phyloP scores from a whole-genome alignment of 1,140 invertebrate species.

The Euwallacea similis region DNA sequence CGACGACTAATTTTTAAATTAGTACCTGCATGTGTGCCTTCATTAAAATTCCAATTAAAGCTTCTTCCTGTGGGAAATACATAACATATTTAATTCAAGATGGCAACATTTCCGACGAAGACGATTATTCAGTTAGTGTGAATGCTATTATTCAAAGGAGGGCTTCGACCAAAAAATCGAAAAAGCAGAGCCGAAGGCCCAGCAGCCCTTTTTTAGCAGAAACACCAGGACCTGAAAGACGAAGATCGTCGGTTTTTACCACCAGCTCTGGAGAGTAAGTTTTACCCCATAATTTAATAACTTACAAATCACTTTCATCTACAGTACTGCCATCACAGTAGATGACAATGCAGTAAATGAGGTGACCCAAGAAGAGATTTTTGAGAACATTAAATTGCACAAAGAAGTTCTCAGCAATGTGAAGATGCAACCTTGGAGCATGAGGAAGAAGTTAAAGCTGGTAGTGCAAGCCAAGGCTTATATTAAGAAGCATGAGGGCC shows the following conservation, averaged over 20 bases:
- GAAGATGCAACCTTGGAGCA: constrained; percentile 86
- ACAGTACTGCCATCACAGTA: constrained; percentile 72
- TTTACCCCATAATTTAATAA: not conserved
- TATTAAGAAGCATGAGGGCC: constrained; percentile 85
- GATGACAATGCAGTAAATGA: constrained; percentile 64
- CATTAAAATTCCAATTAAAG: too few species aligned
- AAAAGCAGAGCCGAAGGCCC: constrained; percentile 60
- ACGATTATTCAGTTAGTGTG: constrained; percentile 81
- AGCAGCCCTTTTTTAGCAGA: constrained; percentile 73
- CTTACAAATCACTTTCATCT: constrained; percentile 25
- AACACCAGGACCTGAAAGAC: constrained; percentile 52
- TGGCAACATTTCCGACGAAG: constrained; percentile 61
- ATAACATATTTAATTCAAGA: constrained; percentile 36
- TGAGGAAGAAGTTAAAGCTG: constrained; percentile 82
- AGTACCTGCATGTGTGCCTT: too few species aligned
- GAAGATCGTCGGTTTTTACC: constrained; percentile 79
- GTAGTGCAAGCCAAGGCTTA: constrained; percentile 85
- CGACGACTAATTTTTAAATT: too few species aligned
- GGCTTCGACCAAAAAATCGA: constrained; percentile 67
- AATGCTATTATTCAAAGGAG: constrained; percentile 77
- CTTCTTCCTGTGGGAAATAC: not conserved
- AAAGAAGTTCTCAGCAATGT: constrained; percentile 90
- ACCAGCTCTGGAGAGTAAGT: constrained; percentile 83
- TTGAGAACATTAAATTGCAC: constrained; percentile 88
- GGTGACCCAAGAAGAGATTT: constrained; percentile 80